These are phyloP conservation scores for Cantharis nigra DNA, from an alignment of 2,888 invertebrate species.

Conservation along the genomic window DNA sequence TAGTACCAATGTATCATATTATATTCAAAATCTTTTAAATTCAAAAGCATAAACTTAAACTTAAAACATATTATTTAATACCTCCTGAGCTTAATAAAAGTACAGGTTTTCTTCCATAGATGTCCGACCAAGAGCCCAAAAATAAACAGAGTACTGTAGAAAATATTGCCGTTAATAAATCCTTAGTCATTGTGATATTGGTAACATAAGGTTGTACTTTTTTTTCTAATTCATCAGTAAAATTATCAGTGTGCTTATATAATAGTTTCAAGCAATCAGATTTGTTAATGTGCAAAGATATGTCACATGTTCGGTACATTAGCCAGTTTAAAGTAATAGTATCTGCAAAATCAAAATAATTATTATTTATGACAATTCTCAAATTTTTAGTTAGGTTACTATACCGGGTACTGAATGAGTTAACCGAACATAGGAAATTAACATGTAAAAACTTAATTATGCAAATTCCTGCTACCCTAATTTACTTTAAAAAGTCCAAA, in stretches of 20 bases:
- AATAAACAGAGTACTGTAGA: conserved; percentile 73
- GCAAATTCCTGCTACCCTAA: no score
- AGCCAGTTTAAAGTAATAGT: conserved; percentile 69
- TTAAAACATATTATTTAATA: conserved; percentile 39
- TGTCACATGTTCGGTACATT: conserved; percentile 70
- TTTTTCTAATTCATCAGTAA: conserved; percentile 57
- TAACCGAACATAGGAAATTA: no score
- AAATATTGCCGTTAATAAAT: conserved; percentile 66
- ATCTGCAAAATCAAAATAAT: conserved; percentile 52
- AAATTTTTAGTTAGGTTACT: not conserved
- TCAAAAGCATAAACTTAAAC: not conserved
- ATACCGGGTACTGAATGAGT: no score
- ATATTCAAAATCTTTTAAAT: not conserved
- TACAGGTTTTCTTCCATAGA: conserved; percentile 74
- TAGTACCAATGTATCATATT: not conserved
- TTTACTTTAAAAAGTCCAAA: no score
- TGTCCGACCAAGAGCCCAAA: conserved; percentile 82
- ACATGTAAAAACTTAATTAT: no score
- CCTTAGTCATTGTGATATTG: conserved; percentile 64
- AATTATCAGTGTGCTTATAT: conserved; percentile 59
- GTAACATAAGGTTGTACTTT: conserved; percentile 71
- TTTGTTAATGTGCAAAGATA: conserved; percentile 61
- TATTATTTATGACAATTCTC: not conserved
- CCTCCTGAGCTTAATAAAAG: conserved; percentile 64
- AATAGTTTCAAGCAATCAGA: conserved; percentile 65